These are phyloP conservation scores for Chironomus striatipennis DNA, from an alignment of 1,140 invertebrate species.

Conservation along the genomic window DNA sequence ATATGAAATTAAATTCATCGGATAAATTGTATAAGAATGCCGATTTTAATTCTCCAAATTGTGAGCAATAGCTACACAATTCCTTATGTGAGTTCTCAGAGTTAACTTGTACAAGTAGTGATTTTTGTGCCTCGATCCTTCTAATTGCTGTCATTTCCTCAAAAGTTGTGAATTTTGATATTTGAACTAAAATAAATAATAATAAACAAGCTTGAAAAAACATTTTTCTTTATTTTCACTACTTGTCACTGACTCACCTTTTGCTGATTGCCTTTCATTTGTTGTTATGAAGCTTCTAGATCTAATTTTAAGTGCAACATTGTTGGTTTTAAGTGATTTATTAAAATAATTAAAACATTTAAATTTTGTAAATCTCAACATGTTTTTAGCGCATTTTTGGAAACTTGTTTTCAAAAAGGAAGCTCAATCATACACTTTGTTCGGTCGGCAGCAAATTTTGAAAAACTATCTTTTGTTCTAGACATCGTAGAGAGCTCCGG, in stretches of 20 bases:
- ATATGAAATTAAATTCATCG: slow-evolving; percentile 50
- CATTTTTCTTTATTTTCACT: too few species aligned
- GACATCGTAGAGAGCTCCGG: too few species aligned
- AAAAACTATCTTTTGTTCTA: too few species aligned
- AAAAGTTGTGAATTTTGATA: slow-evolving; percentile 37
- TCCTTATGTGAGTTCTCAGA: slow-evolving; percentile 51
- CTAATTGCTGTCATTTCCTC: slow-evolving; percentile 40
- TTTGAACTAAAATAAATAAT: neutral
- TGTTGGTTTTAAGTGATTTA: neutral
- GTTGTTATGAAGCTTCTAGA: neutral
- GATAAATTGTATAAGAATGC: slow-evolving; percentile 53
- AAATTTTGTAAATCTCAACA: neutral
- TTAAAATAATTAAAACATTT: neutral
- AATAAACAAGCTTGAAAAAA: neutral
- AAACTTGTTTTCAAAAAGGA: too few species aligned
- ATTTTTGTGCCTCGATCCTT: slow-evolving; percentile 48
- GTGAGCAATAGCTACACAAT: slow-evolving; percentile 52
- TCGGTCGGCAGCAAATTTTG: too few species aligned
- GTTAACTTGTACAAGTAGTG: slow-evolving; percentile 53
- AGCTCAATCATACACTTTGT: too few species aligned
- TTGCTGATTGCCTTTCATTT: neutral
- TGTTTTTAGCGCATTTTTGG: too few species aligned
- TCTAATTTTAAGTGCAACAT: neutral
- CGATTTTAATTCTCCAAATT: slow-evolving; percentile 48
- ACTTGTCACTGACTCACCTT: neutral